phyloP scores from a whole-genome alignment of 2,113 vertebrate species.

The Ceyx cyanopectus region DNA sequence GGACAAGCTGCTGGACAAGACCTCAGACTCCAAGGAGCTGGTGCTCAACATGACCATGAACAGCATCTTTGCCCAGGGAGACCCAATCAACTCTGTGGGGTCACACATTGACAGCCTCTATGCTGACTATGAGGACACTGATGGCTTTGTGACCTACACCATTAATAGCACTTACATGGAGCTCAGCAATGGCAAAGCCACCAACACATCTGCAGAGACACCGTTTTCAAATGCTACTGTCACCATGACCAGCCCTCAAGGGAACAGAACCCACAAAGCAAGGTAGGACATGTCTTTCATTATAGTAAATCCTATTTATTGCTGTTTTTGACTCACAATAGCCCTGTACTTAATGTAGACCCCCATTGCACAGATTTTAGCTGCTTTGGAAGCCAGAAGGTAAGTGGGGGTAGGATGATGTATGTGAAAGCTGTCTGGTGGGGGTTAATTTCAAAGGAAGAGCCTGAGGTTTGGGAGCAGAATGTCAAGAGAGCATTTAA shows the following conservation, averaged over 20 bases:
- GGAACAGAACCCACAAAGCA: constrained; percentile 88
- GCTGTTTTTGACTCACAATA: background rate
- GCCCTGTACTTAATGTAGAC: background rate
- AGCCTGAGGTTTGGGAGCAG: background rate
- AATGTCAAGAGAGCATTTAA: background rate
- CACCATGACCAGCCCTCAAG: constrained; percentile 63
- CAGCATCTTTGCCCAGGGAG: constrained; percentile 83
- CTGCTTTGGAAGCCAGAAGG: constrained; percentile 7
- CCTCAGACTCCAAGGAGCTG: constrained; percentile 78
- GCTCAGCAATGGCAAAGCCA: constrained; percentile 78
- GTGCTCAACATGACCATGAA: constrained; percentile 86
- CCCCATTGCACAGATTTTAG: background rate
- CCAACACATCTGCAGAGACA: constrained; percentile 83
- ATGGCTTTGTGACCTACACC: constrained; percentile 47
- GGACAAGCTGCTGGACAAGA: constrained; percentile 79
- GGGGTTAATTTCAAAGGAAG: constrained; percentile 14
- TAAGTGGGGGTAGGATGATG: constrained; percentile 39
- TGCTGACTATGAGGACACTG: constrained; percentile 79
- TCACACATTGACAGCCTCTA: constrained; percentile 72
- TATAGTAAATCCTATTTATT: background rate
- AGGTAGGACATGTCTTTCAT: constrained; percentile 78
- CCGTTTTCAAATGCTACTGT: constrained; percentile 81
- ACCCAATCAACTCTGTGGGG: constrained; percentile 69
- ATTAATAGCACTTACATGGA: constrained; percentile 86
- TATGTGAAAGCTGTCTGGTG: background rate